Evolutionary conservation across 2,113 vertebrate species (phyloP), one percentile per base, ranked within the genome.

Genomic region (Felis chaus): DNA sequence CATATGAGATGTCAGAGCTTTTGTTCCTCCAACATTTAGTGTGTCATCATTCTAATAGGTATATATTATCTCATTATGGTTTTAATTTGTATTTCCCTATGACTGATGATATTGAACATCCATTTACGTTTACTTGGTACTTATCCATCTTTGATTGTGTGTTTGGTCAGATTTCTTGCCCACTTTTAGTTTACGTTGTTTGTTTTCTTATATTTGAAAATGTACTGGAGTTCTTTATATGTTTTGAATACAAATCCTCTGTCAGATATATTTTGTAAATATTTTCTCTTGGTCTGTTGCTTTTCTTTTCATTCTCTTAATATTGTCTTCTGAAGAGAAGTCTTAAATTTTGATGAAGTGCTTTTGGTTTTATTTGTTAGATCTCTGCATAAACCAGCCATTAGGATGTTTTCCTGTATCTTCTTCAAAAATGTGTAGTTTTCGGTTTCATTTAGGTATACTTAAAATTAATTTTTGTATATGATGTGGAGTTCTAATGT

Each of bases 241-340:
- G 48, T 39, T 91, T 16, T 41, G 65, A n/a, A 53, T 41, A 45
- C 23, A 83, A 91, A 41, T 61, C 61, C 33, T 91, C 81, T 85
- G 63, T 53, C 27, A 61, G 57, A 78, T 63, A 78, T 4, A 19
- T 81, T 91, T 87, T 69, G 7, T 61, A 79, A 78, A 48, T 65
- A 86, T 96, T 86, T 96, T 87, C 55, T 63, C 16, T 27, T 57
- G 84, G 55, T 88, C n/a, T 29, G 57, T 27, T 76, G 61, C 31
- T 83, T 89, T 97, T n/a, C 36, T 81, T 78, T 87, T 83, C 65
- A 94, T 61, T 73, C 7, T 90, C 27, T 79, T 84, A 88, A 71
- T 8, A 55, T 4, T 21, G 36, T 89, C 76, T 89, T 85, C 61
- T 71, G 1, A 92, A 68, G 36, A 96, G 7, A 61, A 66, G 18